Evolutionary conservation across 2,888 invertebrate species (phyloP).

Genomic region (Sisyra nigra): DNA sequence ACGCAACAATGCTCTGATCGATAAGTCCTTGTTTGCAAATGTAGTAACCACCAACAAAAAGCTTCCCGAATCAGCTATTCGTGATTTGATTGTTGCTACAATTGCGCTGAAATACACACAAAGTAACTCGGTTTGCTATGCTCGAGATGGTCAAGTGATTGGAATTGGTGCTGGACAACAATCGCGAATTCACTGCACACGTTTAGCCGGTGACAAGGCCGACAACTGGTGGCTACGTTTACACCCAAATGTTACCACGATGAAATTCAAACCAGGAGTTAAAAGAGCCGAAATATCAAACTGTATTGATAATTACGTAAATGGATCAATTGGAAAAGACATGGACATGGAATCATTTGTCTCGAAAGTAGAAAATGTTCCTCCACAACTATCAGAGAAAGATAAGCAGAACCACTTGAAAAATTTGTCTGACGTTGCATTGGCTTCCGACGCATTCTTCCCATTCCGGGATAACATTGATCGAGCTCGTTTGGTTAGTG

Average conservation of each 20-base stretch:
- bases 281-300: constrained; percentile 88
- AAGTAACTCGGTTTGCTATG: constrained; percentile 96
- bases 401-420: constrained; percentile 53
- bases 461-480: constrained; percentile 97
- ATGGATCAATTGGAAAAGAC: constrained; percentile 81
- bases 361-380: constrained; percentile 55
- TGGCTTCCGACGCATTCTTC: constrained; percentile 96
- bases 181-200: constrained; percentile 93
- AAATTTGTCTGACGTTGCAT: constrained; percentile 57
- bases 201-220: constrained; percentile 93
- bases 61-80: constrained; percentile 55
- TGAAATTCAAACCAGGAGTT: constrained; percentile 74
- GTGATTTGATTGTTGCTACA: constrained; percentile 89
- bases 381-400: constrained; percentile 47
- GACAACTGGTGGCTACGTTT: constrained; percentile 96
- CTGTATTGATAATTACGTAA: constrained; percentile 89
- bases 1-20: constrained; percentile 77
- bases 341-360: constrained; percentile 63
- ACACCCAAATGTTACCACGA: constrained; percentile 67
- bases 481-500: constrained; percentile 64
- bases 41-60: constrained; percentile 55
- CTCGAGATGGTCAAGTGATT: constrained; percentile 79
- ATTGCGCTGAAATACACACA: constrained; percentile 96
- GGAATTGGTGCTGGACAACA: constrained; percentile 99
- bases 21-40: constrained; percentile 60